Percentiles rank a stretch among this genome's conserved stretches.
phyloP scores from a whole-genome alignment of 2,113 vertebrate genomes.

The Pionites leucogaster region DNA sequence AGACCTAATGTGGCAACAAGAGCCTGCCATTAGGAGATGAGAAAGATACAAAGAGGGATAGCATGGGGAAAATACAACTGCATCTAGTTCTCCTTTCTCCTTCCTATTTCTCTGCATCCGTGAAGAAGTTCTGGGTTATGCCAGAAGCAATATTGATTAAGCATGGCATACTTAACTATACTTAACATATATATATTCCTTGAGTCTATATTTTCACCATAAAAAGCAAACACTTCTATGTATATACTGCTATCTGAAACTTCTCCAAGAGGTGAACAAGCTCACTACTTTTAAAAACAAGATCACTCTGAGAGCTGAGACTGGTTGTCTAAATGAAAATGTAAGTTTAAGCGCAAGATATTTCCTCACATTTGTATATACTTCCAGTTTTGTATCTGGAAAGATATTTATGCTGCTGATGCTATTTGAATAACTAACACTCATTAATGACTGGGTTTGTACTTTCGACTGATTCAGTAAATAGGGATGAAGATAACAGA shows the following conservation, averaged over 20 bases:
- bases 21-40: neutral
- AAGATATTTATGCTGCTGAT: neutral
- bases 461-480: neutral
- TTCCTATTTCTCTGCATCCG: neutral
- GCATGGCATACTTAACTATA: neutral
- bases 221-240: neutral
- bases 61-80: neutral
- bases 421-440: neutral
- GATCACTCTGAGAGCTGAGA: neutral
- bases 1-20: neutral
- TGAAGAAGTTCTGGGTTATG: neutral
- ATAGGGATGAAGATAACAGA: neutral
- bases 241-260: neutral
- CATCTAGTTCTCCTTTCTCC: fast-evolving
- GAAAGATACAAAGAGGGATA: neutral
- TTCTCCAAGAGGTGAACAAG: neutral
- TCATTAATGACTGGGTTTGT: neutral
- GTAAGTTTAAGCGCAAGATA: neutral
- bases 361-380: neutral
- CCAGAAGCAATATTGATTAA: neutral
- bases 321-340: neutral
- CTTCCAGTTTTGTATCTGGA: neutral
- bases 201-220: neutral
- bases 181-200: neutral
- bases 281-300: neutral